Evolutionary conservation across 2,113 vertebrate genomes (phyloP).

Genomic region (Heterochromis multidens): DNA sequence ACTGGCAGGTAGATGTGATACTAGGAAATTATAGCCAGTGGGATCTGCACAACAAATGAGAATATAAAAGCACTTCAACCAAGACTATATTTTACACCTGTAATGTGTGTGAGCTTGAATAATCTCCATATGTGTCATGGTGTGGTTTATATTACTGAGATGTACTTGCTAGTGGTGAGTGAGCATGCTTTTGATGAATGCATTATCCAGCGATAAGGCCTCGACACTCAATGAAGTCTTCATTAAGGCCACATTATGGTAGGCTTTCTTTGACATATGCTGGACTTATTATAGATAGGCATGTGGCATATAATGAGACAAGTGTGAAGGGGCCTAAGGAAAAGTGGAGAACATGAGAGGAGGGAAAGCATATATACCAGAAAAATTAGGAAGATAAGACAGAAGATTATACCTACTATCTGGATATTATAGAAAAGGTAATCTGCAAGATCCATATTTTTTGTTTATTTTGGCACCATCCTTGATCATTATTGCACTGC

Average conservation of each 20-base stretch:
- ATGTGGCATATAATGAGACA: neutral
- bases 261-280: neutral
- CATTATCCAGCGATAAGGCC: neutral
- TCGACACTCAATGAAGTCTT: constrained; percentile 16
- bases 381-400: neutral
- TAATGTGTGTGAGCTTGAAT: constrained; percentile 16
- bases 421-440: neutral
- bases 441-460: constrained; percentile 3
- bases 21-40: constrained; percentile 44
- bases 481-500: neutral
- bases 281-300: neutral
- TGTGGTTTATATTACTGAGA: neutral
- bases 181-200: constrained; percentile 16
- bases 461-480: neutral
- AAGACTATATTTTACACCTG: constrained; percentile 22
- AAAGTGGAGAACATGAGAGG: neutral
- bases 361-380: neutral
- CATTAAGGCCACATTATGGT: constrained; percentile 25
- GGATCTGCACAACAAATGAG: constrained; percentile 31
- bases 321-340: neutral
- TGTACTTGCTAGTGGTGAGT: neutral
- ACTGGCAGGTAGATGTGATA: constrained; percentile 41
- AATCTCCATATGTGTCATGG: neutral
- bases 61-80: constrained; percentile 40
- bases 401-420: neutral